These are phyloP conservation scores for Syngnathus scovelli DNA, from an alignment of 2,113 vertebrate genomes.

Conservation along the genomic window DNA sequence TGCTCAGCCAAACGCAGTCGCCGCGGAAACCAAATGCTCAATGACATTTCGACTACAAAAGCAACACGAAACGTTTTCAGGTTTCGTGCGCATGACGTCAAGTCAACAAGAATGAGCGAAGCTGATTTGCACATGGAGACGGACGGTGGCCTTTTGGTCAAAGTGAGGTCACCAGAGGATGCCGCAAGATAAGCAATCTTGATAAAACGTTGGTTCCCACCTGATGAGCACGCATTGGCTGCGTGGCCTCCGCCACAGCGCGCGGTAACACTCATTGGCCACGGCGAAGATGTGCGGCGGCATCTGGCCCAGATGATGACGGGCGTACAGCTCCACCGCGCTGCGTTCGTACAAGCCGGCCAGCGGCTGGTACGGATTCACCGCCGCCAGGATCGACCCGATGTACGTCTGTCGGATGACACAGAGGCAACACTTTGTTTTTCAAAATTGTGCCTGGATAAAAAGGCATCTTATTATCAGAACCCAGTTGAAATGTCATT, in stretches of 20 bases:
- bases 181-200: too few relatives aligned
- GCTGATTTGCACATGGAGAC: too few relatives aligned
- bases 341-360: constrained; percentile 77
- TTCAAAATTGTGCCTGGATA: too few relatives aligned
- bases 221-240: constrained; percentile 99
- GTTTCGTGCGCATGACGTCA: too few relatives aligned
- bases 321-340: constrained; percentile 79
- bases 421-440: too few relatives aligned
- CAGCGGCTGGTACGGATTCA: constrained; percentile 91
- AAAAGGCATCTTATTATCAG: too few relatives aligned
- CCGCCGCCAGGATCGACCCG: constrained; percentile 89
- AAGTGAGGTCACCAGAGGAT: too few relatives aligned
- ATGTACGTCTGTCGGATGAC: constrained; percentile 83
- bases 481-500: too few relatives aligned
- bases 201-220: constrained; percentile 52
- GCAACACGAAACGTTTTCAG: neutral
- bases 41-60: neutral
- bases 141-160: too few relatives aligned
- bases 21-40: neutral
- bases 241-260: constrained; percentile 88
- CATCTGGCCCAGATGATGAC: constrained; percentile 83
- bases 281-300: constrained; percentile 90
- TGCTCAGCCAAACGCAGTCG: neutral
- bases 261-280: constrained; percentile 94
- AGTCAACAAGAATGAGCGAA: too few relatives aligned